phyloP scores from a whole-genome alignment of 2,113 vertebrate species.

The Apteryx mantelli region DNA sequence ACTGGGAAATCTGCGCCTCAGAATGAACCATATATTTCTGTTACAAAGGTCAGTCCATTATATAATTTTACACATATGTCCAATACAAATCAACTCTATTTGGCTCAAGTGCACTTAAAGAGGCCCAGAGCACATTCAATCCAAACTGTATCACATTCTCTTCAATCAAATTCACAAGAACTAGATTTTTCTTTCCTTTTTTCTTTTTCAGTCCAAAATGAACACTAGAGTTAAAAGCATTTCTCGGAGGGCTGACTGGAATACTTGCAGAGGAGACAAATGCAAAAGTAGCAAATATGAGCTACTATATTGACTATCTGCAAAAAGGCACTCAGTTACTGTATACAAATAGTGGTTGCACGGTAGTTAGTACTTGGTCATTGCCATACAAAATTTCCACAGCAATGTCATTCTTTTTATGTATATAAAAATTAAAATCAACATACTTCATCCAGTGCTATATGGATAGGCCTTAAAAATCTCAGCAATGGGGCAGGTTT shows the following conservation, averaged over 20 bases:
- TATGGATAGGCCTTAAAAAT: background rate
- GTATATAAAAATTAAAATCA: background rate
- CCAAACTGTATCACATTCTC: conserved; percentile 18
- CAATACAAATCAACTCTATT: conserved; percentile 36
- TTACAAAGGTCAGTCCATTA: conserved; percentile 47
- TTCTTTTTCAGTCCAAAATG: background rate
- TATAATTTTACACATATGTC: conserved; percentile 44
- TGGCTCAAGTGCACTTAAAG: conserved; percentile 9
- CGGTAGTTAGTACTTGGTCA: background rate
- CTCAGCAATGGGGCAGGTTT: background rate
- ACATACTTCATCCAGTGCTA: background rate
- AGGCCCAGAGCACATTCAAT: background rate
- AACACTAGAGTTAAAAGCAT: background rate
- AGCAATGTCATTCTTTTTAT: background rate
- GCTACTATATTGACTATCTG: background rate
- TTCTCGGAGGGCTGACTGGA: background rate
- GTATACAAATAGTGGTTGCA: background rate
- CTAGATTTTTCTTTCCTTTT: background rate
- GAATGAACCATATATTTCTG: conserved; percentile 30
- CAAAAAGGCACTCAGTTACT: background rate
- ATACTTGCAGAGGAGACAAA: background rate
- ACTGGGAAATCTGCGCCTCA: conserved; percentile 36
- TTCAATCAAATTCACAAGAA: background rate
- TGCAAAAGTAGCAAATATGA: background rate
- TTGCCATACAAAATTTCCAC: background rate